phyloP scores from a whole-genome alignment of 2,888 invertebrate genomes.

The Eupithecia subfuscata region DNA sequence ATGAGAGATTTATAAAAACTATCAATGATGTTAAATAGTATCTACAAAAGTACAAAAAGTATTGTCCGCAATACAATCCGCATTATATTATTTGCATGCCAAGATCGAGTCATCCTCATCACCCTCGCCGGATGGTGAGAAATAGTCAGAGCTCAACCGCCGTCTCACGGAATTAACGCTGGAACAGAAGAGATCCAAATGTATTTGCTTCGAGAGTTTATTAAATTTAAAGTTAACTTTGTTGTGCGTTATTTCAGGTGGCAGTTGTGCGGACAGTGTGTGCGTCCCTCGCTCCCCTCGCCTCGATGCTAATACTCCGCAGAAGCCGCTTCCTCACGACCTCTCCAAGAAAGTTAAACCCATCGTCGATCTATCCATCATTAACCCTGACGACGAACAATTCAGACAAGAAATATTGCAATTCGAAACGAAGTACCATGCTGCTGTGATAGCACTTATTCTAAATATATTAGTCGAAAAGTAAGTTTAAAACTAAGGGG shows the following conservation, averaged over 20 bases:
- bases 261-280: conserved; percentile 64
- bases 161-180: no score
- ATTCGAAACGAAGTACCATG: conserved; percentile 69
- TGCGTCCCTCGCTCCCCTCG: conserved; percentile 65
- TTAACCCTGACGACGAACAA: conserved; percentile 66
- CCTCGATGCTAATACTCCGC: conserved; percentile 47
- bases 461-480: conserved; percentile 70
- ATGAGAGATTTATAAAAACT: no score
- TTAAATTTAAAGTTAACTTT: not conserved
- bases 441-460: conserved; percentile 68
- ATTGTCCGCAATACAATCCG: no score
- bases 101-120: no score
- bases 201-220: no score
- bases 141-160: no score
- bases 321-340: conserved; percentile 65
- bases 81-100: no score
- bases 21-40: no score
- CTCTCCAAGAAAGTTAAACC: conserved; percentile 66
- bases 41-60: no score
- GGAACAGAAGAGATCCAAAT: no score
- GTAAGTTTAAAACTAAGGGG: conserved; percentile 52
- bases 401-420: conserved; percentile 51
- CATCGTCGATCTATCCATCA: conserved; percentile 63
- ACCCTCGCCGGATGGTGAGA: no score
- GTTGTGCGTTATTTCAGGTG: conserved; percentile 9